Conservation (phyloP, 2,888 invertebrate genomes). For the Macaria liturata region DNA sequence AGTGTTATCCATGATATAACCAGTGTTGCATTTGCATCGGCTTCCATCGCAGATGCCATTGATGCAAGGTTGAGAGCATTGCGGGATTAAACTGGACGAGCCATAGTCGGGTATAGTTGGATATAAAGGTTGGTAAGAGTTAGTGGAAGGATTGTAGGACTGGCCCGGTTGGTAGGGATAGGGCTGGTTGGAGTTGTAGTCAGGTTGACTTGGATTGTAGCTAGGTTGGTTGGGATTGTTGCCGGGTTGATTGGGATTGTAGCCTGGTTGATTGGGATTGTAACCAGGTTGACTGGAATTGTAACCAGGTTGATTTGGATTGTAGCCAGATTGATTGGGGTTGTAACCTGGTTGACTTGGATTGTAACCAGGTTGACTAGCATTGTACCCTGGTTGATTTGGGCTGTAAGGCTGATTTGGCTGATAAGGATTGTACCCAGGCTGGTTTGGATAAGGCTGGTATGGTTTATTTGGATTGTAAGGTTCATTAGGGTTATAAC, state of each 20-base stretch:
- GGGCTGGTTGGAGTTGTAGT: constrained; percentile 24
- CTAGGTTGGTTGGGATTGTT: constrained; percentile 23
- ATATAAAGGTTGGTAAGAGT: constrained; percentile 13
- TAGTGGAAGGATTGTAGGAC: constrained; percentile 11
- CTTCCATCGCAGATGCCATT: constrained; percentile 86
- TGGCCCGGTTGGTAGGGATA: constrained; percentile 17
- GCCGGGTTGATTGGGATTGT: constrained; percentile 22
- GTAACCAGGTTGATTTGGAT: constrained; percentile 16
- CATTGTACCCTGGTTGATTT: background rate
- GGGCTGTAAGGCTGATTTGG: constrained; percentile 6
- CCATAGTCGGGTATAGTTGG: constrained; percentile 14
- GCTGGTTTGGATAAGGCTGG: constrained; percentile 22
- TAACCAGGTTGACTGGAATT: constrained; percentile 8
- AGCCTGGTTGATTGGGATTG: constrained; percentile 11
- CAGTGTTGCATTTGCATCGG: constrained; percentile 82
- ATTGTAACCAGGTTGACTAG: constrained; percentile 22
- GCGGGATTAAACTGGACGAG: constrained; percentile 34
- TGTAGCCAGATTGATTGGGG: constrained; percentile 25
- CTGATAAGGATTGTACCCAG: constrained; percentile 17
- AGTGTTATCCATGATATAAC: constrained; percentile 70
- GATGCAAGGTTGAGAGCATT: constrained; percentile 85
- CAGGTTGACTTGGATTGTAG: constrained; percentile 19
- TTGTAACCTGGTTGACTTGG: constrained; percentile 22
- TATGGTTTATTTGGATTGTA: constrained; percentile 10
- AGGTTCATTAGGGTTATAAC: constrained; percentile 19